These are phyloP conservation scores for Corynorhinus townsendii DNA, from an alignment of 2,113 vertebrate species.

Conservation along the genomic window DNA sequence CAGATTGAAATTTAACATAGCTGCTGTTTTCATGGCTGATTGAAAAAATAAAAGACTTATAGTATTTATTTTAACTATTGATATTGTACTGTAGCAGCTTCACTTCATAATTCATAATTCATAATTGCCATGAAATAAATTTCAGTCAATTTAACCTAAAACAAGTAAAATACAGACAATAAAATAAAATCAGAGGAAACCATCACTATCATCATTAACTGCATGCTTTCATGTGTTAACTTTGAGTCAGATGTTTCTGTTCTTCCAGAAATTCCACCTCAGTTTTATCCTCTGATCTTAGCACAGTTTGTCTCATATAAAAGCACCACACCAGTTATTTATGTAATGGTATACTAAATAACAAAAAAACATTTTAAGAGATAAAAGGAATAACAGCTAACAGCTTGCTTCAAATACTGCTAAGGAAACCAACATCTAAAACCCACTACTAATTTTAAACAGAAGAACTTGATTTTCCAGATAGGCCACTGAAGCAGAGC, in stretches of 20 bases:
- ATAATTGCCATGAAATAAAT: not conserved
- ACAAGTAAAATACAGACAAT: not conserved
- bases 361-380: not conserved
- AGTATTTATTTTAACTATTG: not conserved
- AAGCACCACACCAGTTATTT: not conserved
- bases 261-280: not conserved
- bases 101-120: not conserved
- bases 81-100: not conserved
- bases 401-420: not conserved
- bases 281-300: not conserved
- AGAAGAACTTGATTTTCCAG: not conserved
- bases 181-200: not conserved
- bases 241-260: not conserved
- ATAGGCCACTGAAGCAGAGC: not conserved
- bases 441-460: not conserved
- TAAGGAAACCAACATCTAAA: not conserved
- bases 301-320: not conserved
- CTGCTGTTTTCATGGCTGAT: not conserved
- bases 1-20: not conserved
- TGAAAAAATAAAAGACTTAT: not conserved
- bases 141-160: not conserved
- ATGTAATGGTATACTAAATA: not conserved
- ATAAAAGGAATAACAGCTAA: not conserved
- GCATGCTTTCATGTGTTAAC: not conserved
- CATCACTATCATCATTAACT: not conserved